Evolutionary conservation across 1,140 invertebrate species (phyloP), one percentile per base, ranked within the genome.

Genomic region (Ceratitis capitata): DNA sequence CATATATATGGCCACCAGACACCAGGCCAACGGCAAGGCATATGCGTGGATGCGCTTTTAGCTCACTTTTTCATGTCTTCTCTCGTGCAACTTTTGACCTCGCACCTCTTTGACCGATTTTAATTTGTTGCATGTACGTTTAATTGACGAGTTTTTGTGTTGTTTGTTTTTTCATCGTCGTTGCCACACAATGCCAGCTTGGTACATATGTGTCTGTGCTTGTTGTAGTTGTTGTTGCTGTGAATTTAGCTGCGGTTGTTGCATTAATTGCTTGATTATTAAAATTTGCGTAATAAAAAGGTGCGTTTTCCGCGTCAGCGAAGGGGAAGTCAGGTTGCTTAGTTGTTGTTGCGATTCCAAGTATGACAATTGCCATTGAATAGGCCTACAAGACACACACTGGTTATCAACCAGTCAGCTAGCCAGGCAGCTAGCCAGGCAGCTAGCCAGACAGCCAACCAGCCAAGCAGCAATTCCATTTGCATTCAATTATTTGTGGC

Each of bases 261-360:
- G 47, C 82, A 53, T 83, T 58, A 83, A 83, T 83, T 83, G 53
- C 82, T 83, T 12, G 47, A 53, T 83, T 56, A 78, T 45, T 42
- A 78, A 83, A 83, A 83, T 83, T 83, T 83, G 82, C 45, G 82
- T 83, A 83, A 53, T 83, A 83, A 83, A 83, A 78, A 83, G 82
- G 82, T 83, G 82, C 82, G 82, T 83, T 83, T 47, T 29, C 16
- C 19, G 29, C 26, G 45, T 12, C 45, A 49, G 3, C 49, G 42
- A 39, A 42, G 5, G 69, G 2, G 39, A 45, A 78, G 19, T 14
- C 2, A 39, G 14, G 69, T 26, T 23, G 7, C 45, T 47, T n/a
- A n/a, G 69, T 45, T 78, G 39, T 26, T 78, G 19, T 47, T 45
- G 39, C 45, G 42, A 35, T 19, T 19, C 39, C 16, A 23, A 23